Conservation (phyloP, 2,113 vertebrate species). For the Leptobrachium ailaonicum region DNA sequence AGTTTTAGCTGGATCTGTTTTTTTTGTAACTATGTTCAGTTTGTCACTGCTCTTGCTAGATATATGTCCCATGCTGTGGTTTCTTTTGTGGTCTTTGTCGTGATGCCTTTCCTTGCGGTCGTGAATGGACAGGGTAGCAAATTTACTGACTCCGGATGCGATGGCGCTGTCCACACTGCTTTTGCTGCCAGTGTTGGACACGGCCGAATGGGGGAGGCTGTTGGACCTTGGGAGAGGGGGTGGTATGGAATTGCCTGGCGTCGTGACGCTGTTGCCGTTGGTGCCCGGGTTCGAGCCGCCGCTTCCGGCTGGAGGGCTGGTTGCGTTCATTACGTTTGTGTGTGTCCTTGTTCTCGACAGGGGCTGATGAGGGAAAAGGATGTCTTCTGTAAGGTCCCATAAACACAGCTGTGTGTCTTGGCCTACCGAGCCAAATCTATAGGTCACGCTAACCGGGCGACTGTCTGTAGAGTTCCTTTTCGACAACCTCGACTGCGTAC, state of each 20-base stretch:
- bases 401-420: slow-evolving; percentile 97
- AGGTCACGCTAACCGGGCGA: slow-evolving; percentile 91
- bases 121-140: slow-evolving; percentile 92
- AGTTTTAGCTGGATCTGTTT: slow-evolving; percentile 89
- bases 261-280: slow-evolving; percentile 76
- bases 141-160: slow-evolving; percentile 92
- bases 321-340: slow-evolving; percentile 96
- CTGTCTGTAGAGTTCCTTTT: slow-evolving; percentile 97
- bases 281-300: slow-evolving; percentile 69
- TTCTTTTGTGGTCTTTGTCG: slow-evolving; percentile 98
- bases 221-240: slow-evolving; percentile 91
- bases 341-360: slow-evolving; percentile 95
- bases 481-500: slow-evolving; percentile 89
- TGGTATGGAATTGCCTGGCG: slow-evolving; percentile 78
- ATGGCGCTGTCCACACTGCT: slow-evolving; percentile 86
- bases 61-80: slow-evolving; percentile 99
- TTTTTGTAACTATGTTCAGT: slow-evolving; percentile 89
- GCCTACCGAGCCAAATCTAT: slow-evolving; percentile 95
- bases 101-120: slow-evolving; percentile 95
- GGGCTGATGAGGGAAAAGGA: slow-evolving; percentile 95
- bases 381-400: slow-evolving; percentile 98
- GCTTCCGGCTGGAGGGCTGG: slow-evolving; percentile 78
- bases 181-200: slow-evolving; percentile 84
- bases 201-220: slow-evolving; percentile 91
- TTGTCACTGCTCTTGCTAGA: slow-evolving; percentile 99